These are phyloP conservation scores for Syngnathus acus DNA, from an alignment of 2,797 vertebrate species.

Conservation along the genomic window DNA sequence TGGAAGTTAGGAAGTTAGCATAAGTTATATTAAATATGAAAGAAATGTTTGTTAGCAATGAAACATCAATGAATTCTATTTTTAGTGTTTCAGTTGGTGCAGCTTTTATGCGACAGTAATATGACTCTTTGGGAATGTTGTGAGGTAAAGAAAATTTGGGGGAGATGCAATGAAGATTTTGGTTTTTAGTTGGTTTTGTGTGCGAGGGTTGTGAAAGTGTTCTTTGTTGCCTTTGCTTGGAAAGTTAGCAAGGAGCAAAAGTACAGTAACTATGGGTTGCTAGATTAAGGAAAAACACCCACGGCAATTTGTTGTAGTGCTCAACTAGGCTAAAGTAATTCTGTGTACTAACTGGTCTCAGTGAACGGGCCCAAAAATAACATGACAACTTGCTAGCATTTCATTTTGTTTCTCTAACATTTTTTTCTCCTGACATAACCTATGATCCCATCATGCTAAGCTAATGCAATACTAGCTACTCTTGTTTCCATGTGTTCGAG, in stretches of 20 bases:
- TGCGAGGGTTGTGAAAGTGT: background rate
- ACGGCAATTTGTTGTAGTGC: slow-evolving; percentile 45
- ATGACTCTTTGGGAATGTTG: background rate
- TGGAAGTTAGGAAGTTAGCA: background rate
- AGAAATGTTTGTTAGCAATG: background rate
- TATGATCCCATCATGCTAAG: background rate
- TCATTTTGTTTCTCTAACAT: background rate
- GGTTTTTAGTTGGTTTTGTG: background rate
- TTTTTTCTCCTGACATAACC: background rate
- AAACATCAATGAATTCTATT: background rate
- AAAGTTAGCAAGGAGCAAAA: background rate
- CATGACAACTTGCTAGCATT: background rate
- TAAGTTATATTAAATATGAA: background rate
- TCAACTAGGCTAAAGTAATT: slow-evolving; percentile 1
- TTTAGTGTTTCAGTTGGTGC: background rate
- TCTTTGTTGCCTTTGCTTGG: background rate
- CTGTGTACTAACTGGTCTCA: too few species aligned
- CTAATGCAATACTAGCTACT: background rate
- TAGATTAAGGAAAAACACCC: too few species aligned
- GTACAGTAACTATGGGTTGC: background rate
- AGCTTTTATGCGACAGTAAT: background rate
- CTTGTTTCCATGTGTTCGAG: background rate
- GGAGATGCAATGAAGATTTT: slow-evolving; percentile 4
- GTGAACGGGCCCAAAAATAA: background rate
- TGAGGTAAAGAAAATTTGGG: background rate